A percentile compares a stretch with the other conserved stretches of the same genome.
phyloP scores from a whole-genome alignment of 1,140 invertebrate genomes.

The Ruditapes philippinarum region DNA sequence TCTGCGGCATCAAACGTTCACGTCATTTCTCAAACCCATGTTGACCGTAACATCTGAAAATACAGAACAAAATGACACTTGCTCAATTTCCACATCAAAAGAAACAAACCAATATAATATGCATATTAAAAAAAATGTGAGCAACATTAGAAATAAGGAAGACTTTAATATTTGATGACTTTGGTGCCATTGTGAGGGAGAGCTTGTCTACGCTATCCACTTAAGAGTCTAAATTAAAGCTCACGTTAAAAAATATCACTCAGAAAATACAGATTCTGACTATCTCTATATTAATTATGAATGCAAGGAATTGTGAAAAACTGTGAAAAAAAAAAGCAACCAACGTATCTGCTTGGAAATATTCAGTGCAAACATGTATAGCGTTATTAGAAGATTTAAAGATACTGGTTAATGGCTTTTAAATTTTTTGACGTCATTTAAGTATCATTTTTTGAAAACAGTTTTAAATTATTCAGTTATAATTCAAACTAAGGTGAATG shows the following conservation, averaged over 20 bases:
- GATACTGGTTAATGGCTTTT: no score
- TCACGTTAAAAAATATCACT: neutral
- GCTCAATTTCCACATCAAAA: neutral
- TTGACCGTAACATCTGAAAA: neutral
- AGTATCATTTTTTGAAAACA: no score
- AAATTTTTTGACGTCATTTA: no score
- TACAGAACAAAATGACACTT: neutral
- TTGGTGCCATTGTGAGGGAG: neutral
- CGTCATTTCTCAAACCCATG: neutral
- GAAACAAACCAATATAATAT: neutral
- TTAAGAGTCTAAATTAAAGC: neutral
- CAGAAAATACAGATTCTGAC: neutral
- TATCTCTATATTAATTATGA: slow-evolving; percentile 7
- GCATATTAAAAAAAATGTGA: neutral
- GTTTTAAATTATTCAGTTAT: no score
- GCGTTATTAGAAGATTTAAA: no score
- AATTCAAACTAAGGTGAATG: no score
- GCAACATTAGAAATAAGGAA: neutral
- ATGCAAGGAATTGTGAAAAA: neutral
- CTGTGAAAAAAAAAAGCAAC: no score
- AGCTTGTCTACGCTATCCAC: neutral
- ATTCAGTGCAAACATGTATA: no score
- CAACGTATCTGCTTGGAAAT: no score
- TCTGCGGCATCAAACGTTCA: neutral
- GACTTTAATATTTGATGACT: slow-evolving; percentile 4